Base-by-base conservation (phyloP, 2,113 vertebrate genomes). In the Lepidothrix coronata region DNA sequence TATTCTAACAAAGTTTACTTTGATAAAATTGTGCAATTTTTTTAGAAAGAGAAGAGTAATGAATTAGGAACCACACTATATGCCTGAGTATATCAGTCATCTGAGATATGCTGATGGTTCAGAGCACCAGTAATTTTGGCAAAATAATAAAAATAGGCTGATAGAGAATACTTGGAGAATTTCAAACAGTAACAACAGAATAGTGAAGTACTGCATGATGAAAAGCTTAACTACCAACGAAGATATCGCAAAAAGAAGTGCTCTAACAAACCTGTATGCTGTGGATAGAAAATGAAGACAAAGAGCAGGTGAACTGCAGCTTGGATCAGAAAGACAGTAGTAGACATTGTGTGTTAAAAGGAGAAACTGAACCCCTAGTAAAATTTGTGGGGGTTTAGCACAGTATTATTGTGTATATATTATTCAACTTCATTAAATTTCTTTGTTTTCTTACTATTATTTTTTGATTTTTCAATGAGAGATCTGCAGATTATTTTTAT, bases 191-290 rank as follows among this genome's bases (percentile, higher is more conserved):
- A 77, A 83, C 31, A 91, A 79, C 27, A 93, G 41, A 93, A 39
- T 1, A 20, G 27, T 35, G 44, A 96, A 76, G 49, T 62, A 83
- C 20, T 71, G 35, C 25, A 31, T 44, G 70, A 93, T 41, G 63
- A 90, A 96, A 94, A 85, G 19, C 59, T 89, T 88, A 93, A 91
- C 51, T 65, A 77, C 31, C n/a, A 92, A 85, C 20, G 91, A 90
- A 94, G 75, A 83, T 52, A 62, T 2, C 46, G 28, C 8, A n/a
- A 65, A 81, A 62, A 58, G 16, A 65, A 61, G 9, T 25, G 27
- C 49, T 93, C 70, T 78, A 55, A 61, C 22, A 90, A 91, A 92
- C 17, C 12, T 73, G 16, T 54, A 31, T 11, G 12, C 22, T 43
- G 52, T 12, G 35, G 30, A 86, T 31, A 88, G 89, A 89, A 91